Conservation (phyloP, 2,888 invertebrate genomes). For the Iselma pallidipennis region DNA sequence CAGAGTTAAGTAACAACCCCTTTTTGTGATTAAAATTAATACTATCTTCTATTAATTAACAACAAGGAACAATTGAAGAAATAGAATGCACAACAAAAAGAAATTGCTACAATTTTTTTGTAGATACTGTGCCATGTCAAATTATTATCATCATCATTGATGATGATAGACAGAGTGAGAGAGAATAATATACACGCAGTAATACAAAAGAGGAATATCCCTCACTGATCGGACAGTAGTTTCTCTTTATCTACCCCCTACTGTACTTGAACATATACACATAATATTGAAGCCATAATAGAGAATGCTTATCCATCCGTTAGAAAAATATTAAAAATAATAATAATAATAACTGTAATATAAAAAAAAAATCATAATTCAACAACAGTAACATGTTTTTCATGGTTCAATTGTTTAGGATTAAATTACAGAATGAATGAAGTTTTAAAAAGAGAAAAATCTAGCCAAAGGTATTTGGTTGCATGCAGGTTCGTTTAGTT, state of each 20-base stretch:
- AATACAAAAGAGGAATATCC: background rate
- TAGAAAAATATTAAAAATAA: conserved; percentile 41
- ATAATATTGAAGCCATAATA: conserved; percentile 41
- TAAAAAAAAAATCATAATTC: conserved; percentile 2
- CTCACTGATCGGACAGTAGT: conserved; percentile 16
- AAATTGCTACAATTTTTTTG: background rate
- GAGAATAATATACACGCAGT: background rate
- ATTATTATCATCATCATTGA: background rate
- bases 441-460: background rate
- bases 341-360: conserved; percentile 11
- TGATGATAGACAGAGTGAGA: background rate
- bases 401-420: conserved; percentile 13
- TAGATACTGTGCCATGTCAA: background rate
- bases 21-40: background rate
- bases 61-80: background rate
- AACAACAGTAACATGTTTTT: conserved; percentile 22
- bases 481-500: background rate
- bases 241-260: conserved; percentile 23
- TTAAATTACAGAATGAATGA: background rate
- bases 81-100: background rate
- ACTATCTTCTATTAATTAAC: background rate
- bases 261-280: conserved; percentile 29
- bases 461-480: background rate
- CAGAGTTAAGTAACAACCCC: background rate
- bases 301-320: conserved; percentile 37